Base-by-base conservation (phyloP, 2,797 vertebrate genomes). In the Apogon talboti region DNA sequence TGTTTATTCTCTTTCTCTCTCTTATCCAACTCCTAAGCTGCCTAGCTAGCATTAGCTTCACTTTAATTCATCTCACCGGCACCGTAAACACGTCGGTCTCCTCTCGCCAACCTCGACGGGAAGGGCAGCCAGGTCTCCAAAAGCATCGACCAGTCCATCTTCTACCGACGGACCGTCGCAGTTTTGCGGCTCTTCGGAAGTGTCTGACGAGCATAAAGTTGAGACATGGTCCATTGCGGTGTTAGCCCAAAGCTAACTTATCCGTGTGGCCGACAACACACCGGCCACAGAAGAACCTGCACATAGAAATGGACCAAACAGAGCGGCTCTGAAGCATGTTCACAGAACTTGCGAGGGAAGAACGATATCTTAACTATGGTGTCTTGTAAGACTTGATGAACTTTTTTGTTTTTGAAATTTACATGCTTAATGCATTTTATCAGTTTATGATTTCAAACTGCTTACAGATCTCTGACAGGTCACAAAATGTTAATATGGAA, bases 31-130 rank as follows among this genome's bases (percentile, higher is more conserved):
- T 13, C 51, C n/a, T 40, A 19, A 30, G 11, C 55, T 18, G n/a
- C 43, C 74, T 83, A 79, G 12, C 54, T 89, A 89, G 78, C 86
- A 67, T 74, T 78, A 87, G 84, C 87, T 65, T 71, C 51, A 21
- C 19, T 62, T 63, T 66, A 49, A 76, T 51, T 83, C 48, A 79
- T 72, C 89, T 95, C 90, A 98, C 97, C 96, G 94, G 94, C 96
- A 99, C 54, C 94, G 94, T 44, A 87, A 79, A 85, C 97, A 99
- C 56, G 95, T 94, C 28, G 95, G 94, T 83, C 96, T 95, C 78
- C 96, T 92, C 69, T 93, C 91, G 8, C 83, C 91, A 4, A 62
- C 76, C 80, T 99, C 96, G 13, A 96, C 95, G 1, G 96, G 96
- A 9, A 98, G 89, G 7, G 92, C 87, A 61, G 95, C 95, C 47